Conservation (phyloP, 1,140 invertebrate species). For the Bilobella aurantiaca region DNA sequence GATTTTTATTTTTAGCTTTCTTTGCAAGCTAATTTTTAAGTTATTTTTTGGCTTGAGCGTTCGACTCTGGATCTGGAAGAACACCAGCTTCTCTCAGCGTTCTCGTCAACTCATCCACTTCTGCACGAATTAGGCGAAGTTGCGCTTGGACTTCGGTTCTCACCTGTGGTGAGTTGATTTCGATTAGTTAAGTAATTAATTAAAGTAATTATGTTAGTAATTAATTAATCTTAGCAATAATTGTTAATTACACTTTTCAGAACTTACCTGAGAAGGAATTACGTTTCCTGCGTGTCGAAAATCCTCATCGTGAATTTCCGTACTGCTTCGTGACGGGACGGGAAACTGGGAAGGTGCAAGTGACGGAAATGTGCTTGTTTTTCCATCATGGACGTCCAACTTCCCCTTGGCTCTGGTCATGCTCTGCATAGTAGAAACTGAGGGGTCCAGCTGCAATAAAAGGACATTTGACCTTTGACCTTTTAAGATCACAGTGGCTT, state of each 20-base stretch:
- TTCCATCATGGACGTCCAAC: slow-evolving; percentile 1
- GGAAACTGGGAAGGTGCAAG: no score
- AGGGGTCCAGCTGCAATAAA: neutral
- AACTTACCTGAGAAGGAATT: no score
- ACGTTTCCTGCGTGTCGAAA: no score
- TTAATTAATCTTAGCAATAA: no score
- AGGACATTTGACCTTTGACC: neutral
- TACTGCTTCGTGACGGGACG: no score
- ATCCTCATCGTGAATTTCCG: no score
- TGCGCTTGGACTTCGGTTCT: neutral
- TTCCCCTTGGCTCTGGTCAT: neutral
- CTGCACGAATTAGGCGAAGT: neutral
- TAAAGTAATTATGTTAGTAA: no score
- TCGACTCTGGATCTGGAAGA: no score
- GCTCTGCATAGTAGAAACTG: neutral
- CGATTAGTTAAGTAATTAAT: neutral
- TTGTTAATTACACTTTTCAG: no score
- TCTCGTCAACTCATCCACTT: neutral
- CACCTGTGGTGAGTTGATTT: neutral
- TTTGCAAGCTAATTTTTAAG: no score
- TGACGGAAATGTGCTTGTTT: neutral
- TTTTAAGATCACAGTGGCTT: neutral
- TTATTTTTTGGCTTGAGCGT: no score
- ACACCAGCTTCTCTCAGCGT: neutral
- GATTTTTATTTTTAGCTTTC: no score